These are phyloP conservation scores for Cephalopachus bancanus DNA, from an alignment of 2,797 vertebrate species.

Conservation along the genomic window DNA sequence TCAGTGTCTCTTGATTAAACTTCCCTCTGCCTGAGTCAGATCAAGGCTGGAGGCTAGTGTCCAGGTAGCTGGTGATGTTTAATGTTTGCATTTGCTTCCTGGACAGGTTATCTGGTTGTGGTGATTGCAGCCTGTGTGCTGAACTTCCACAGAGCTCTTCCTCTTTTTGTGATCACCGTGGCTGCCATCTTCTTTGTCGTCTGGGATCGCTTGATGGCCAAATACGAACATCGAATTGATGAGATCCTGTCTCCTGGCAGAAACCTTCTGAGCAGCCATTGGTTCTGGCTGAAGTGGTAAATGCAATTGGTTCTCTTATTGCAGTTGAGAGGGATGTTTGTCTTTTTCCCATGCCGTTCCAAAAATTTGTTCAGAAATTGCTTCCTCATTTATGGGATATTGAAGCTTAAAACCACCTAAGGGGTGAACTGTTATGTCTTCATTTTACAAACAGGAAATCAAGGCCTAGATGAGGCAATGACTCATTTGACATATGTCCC, in stretches of 20 bases:
- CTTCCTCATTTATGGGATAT: background rate
- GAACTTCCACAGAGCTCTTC: slow-evolving; percentile 92
- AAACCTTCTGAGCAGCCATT: slow-evolving; percentile 86
- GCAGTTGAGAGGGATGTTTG: background rate
- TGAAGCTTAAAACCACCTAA: background rate
- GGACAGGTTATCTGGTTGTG: slow-evolving; percentile 89
- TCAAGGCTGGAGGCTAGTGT: background rate
- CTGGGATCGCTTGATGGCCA: slow-evolving; percentile 92
- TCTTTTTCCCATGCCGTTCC: background rate
- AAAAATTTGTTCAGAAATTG: slow-evolving; percentile 39
- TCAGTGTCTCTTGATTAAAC: background rate
- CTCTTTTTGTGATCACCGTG: slow-evolving; percentile 91
- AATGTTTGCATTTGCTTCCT: slow-evolving; percentile 72
- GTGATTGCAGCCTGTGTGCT: slow-evolving; percentile 91
- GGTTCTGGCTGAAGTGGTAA: slow-evolving; percentile 93
- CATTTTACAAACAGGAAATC: slow-evolving; percentile 51
- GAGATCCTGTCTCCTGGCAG: slow-evolving; percentile 85
- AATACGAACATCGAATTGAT: slow-evolving; percentile 88
- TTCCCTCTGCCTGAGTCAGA: background rate
- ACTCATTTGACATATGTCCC: background rate
- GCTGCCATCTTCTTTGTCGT: slow-evolving; percentile 89
- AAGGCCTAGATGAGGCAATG: background rate
- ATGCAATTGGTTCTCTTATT: slow-evolving; percentile 52
- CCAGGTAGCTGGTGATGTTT: background rate
- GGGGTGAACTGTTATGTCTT: background rate